Conservation (phyloP, 1,140 invertebrate genomes). For the Sipha flava region DNA sequence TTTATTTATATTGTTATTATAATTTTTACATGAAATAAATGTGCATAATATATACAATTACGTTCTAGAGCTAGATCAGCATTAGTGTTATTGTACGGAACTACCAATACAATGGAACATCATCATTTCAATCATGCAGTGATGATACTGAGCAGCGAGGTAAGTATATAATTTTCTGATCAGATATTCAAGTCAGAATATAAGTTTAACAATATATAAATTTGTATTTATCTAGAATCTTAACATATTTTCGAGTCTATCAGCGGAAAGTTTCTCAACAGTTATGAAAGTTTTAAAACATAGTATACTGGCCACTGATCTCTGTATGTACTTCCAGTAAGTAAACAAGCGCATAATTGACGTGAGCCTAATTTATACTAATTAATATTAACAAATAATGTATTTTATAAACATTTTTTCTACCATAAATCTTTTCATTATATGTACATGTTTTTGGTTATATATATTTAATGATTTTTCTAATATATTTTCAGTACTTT, state of each 20-base stretch:
- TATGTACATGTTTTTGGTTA: no score
- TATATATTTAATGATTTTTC: no score
- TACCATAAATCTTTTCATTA: no score
- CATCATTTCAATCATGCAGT: conserved; percentile 64
- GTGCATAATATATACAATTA: no score
- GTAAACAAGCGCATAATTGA: conserved; percentile 31
- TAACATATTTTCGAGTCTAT: conserved; percentile 56
- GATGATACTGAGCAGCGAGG: conserved; percentile 57
- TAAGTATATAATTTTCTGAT: conserved; percentile 35
- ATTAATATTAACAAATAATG: no score
- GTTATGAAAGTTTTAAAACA: conserved; percentile 56
- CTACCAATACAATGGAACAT: conserved; percentile 57
- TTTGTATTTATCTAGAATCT: conserved; percentile 45
- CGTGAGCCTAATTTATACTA: no score
- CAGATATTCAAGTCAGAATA: background rate
- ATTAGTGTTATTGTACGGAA: conserved; percentile 57
- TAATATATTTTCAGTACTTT: no score
- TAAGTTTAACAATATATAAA: background rate
- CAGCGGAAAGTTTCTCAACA: conserved; percentile 51
- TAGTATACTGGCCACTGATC: conserved; percentile 58
- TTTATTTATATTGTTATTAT: no score
- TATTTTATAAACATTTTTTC: no score
- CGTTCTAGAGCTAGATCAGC: conserved; percentile 50
- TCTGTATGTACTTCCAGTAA: conserved; percentile 60
- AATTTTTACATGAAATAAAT: no score